A percentile compares a stretch with the other conserved stretches of the same genome.
These are phyloP conservation scores for Chrysaora quinquecirrha DNA, from an alignment of 30 jellyfish, hydroid and myxozoan species.

Conservation along the genomic window DNA sequence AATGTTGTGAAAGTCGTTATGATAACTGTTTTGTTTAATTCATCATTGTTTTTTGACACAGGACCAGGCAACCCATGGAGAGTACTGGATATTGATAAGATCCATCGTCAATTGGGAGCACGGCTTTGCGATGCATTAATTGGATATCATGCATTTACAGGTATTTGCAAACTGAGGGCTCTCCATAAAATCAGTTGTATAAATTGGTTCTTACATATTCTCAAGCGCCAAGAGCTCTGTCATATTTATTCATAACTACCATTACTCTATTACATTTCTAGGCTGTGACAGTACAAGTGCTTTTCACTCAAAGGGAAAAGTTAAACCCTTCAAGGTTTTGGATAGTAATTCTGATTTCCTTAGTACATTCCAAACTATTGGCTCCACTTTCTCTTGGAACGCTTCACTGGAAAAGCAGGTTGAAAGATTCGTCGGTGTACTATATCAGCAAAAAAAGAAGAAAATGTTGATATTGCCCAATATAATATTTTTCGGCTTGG, in stretches of 20 bases:
- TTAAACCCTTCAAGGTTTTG: conserved; percentile 4
- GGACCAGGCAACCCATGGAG: conserved; percentile 42
- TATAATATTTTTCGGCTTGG: conserved; percentile 5
- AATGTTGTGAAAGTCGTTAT: too few relatives aligned
- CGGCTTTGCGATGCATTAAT: not conserved
- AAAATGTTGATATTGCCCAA: conserved; percentile 4
- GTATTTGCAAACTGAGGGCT: too few relatives aligned
- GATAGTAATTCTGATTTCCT: not conserved
- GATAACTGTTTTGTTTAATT: too few relatives aligned
- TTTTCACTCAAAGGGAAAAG: conserved; percentile 5
- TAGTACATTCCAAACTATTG: not conserved
- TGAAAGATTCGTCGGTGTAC: not conserved
- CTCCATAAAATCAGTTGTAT: too few relatives aligned
- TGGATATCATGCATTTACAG: conserved; percentile 14
- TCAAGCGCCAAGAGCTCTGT: too few relatives aligned
- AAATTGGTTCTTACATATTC: too few relatives aligned
- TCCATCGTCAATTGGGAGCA: conserved; percentile 13
- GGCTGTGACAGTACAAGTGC: conserved; percentile 12
- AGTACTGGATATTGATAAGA: conserved; percentile 5
- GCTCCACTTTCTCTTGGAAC: not conserved
- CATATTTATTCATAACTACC: too few relatives aligned
- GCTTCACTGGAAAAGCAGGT: conserved; percentile 12
- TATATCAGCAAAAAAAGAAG: not conserved
- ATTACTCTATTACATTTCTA: not conserved
- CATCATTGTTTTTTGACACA: conserved; percentile 36